Conservation (phyloP, 2,797 vertebrate genomes). For the Gambusia yucatana region DNA sequence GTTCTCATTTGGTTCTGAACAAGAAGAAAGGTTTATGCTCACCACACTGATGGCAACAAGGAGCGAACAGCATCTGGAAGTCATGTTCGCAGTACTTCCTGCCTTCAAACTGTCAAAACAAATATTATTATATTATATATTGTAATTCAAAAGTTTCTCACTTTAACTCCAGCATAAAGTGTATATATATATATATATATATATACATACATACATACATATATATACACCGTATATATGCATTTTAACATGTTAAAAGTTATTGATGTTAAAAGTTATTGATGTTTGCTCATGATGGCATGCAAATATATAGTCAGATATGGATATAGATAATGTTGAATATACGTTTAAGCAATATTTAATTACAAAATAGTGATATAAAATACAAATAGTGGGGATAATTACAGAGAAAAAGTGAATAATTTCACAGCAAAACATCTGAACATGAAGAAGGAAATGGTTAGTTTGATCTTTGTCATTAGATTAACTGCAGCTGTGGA, state of each 20-base stretch:
- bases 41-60: conserved; percentile 99
- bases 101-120: conserved; percentile 89
- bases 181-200: background rate
- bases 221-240: too few relatives aligned
- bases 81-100: conserved; percentile 99
- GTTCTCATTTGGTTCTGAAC: background rate
- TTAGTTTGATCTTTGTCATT: background rate
- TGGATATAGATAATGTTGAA: background rate
- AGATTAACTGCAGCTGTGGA: background rate
- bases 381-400: background rate
- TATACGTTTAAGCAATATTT: background rate
- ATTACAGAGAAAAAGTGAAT: background rate
- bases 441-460: background rate
- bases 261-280: background rate
- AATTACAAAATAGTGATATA: background rate
- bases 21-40: conserved; percentile 67
- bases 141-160: background rate
- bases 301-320: background rate
- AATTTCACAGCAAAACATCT: background rate
- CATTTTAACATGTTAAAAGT: background rate
- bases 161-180: background rate
- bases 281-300: background rate
- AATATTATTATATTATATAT: background rate
- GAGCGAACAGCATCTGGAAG: conserved; percentile 99
- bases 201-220: background rate